A percentile compares a stretch with the other conserved stretches of the same genome.
phyloP scores from a whole-genome alignment of 2,113 vertebrate species.

The Amazona guildingii region DNA sequence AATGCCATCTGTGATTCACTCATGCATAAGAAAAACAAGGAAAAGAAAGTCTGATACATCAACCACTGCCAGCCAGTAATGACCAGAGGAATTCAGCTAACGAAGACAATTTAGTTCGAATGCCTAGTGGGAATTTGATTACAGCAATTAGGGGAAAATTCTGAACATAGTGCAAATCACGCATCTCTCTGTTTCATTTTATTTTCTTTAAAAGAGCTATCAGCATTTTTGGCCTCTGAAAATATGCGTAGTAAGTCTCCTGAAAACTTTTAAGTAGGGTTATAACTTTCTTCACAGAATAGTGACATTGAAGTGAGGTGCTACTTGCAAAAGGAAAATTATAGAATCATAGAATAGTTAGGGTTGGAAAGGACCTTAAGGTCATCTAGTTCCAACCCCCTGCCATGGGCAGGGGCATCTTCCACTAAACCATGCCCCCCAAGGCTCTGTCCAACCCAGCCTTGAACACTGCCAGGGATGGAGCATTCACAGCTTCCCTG shows the following conservation, averaged over 20 bases:
- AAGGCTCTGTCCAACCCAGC: too few species aligned
- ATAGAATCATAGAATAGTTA: neutral
- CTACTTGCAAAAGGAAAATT: conserved; percentile 40
- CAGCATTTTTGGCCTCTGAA: conserved; percentile 50
- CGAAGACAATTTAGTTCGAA: conserved; percentile 56
- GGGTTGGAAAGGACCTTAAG: too few species aligned
- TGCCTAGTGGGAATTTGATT: conserved; percentile 62
- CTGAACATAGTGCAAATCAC: conserved; percentile 43
- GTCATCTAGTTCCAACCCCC: too few species aligned
- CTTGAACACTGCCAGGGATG: too few species aligned
- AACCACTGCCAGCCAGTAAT: conserved; percentile 44
- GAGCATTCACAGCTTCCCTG: too few species aligned
- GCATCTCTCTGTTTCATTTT: conserved; percentile 10
- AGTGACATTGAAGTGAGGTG: conserved; percentile 12
- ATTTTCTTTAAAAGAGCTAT: conserved; percentile 10
- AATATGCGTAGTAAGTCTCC: neutral
- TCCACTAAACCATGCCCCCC: too few species aligned
- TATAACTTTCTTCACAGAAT: conserved; percentile 14
- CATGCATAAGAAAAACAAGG: conserved; percentile 35
- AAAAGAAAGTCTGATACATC: conserved; percentile 42
- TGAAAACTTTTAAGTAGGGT: conserved; percentile 6
- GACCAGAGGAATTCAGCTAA: conserved; percentile 58
- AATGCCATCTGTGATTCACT: neutral
- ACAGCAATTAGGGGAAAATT: conserved; percentile 60
- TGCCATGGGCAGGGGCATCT: too few species aligned